These are phyloP conservation scores for Brachylomia viminalis DNA, from an alignment of 2,888 invertebrate species.

Conservation along the genomic window DNA sequence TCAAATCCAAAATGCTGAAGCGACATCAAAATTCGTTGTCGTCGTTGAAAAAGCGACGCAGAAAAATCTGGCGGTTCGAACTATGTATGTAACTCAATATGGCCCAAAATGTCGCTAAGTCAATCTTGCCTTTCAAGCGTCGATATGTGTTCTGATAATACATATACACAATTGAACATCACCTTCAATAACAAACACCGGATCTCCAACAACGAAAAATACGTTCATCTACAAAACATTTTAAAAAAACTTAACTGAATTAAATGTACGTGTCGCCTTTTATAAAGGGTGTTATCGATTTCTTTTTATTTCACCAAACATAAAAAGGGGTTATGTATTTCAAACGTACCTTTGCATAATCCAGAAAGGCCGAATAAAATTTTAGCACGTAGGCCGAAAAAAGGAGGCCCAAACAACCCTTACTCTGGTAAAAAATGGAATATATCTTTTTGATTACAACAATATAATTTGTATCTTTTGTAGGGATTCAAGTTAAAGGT, in stretches of 20 bases:
- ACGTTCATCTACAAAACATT: background rate
- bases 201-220: background rate
- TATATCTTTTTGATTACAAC: conserved; percentile 91
- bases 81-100: no score
- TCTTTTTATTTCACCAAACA: conserved; percentile 60
- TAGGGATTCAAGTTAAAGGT: conserved; percentile 65
- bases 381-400: conserved; percentile 88
- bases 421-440: conserved; percentile 85
- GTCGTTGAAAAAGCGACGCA: no score
- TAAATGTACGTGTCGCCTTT: conserved; percentile 33
- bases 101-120: no score
- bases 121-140: no score
- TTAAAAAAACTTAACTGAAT: conserved; percentile 44
- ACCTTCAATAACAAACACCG: background rate
- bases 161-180: background rate
- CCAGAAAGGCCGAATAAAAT: conserved; percentile 88
- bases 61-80: no score
- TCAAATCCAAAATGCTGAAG: no score
- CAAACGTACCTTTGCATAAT: conserved; percentile 84
- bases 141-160: no score
- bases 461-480: conserved; percentile 87
- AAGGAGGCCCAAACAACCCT: conserved; percentile 84
- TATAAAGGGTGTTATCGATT: conserved; percentile 41
- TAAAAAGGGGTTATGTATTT: conserved; percentile 71
- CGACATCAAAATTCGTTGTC: no score